Percentiles rank a stretch among this genome's conserved stretches.
These are phyloP conservation scores for Phaetusa simplex DNA, from an alignment of 2,113 vertebrate genomes.

Conservation along the genomic window DNA sequence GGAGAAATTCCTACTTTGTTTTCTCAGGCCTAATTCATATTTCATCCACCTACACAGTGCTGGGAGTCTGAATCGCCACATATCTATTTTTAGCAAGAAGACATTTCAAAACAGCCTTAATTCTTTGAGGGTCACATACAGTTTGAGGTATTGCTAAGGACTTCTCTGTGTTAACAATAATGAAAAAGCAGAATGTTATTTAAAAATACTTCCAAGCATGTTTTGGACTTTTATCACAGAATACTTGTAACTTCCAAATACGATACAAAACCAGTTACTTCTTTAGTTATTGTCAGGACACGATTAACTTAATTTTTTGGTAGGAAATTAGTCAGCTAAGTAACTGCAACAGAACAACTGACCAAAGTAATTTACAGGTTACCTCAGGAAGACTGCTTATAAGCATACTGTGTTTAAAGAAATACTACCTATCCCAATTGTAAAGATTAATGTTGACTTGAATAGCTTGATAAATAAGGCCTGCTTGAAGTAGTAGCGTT, in stretches of 20 bases:
- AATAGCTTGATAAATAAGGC: constrained; percentile 92
- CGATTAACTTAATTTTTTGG: neutral
- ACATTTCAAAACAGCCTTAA: constrained; percentile 35
- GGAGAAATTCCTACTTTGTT: constrained; percentile 52
- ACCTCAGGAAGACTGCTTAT: neutral
- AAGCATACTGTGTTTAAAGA: neutral
- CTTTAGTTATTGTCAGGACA: neutral
- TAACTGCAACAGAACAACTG: neutral
- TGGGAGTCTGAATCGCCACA: neutral
- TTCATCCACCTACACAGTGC: constrained; percentile 45
- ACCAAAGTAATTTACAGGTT: neutral
- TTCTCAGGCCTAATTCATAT: constrained; percentile 30
- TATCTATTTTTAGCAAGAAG: constrained; percentile 46
- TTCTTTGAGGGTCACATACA: neutral
- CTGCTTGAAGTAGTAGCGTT: constrained; percentile 85
- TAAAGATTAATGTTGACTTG: constrained; percentile 91
- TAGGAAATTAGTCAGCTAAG: neutral
- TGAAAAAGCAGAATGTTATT: neutral
- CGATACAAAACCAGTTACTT: neutral
- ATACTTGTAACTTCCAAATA: neutral
- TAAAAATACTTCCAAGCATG: neutral
- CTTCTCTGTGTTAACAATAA: neutral
- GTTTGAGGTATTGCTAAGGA: neutral
- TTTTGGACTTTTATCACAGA: neutral
- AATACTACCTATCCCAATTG: constrained; percentile 92